Evolutionary conservation across 1,140 invertebrate species (phyloP).

Genomic region (Drosophila bocki): DNA sequence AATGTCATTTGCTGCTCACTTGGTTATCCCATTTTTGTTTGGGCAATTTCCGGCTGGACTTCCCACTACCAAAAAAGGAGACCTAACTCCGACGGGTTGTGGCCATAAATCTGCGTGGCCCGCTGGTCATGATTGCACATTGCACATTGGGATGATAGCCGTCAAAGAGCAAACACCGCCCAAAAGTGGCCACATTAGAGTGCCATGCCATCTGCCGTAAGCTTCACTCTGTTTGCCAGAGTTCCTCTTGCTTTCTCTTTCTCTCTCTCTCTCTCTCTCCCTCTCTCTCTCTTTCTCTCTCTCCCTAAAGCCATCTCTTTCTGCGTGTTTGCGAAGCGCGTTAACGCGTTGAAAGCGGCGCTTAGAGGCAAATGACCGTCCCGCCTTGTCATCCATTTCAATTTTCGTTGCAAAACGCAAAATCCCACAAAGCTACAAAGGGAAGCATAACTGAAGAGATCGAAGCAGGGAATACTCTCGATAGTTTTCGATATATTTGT

Average conservation of each 20-base stretch:
- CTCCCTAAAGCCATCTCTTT: not conserved
- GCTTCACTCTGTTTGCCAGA: slow-evolving; percentile 4
- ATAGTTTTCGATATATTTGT: not conserved
- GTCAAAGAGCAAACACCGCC: slow-evolving; percentile 41
- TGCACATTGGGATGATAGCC: slow-evolving; percentile 14
- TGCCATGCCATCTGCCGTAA: slow-evolving; percentile 32
- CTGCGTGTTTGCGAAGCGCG: slow-evolving; percentile 45
- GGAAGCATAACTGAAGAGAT: not conserved
- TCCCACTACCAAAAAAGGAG: not conserved
- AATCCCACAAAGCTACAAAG: slow-evolving; percentile 24
- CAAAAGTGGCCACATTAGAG: slow-evolving; percentile 47
- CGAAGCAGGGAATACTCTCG: slow-evolving; percentile 16
- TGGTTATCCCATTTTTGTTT: slow-evolving; percentile 30
- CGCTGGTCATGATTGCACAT: slow-evolving; percentile 39
- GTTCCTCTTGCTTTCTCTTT: not conserved
- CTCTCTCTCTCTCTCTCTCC: not conserved
- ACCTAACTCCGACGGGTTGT: not conserved
- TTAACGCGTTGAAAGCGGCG: slow-evolving; percentile 70
- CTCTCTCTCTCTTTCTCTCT: too few species aligned
- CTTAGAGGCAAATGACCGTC: slow-evolving; percentile 61
- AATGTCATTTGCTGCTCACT: slow-evolving; percentile 21
- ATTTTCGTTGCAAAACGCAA: slow-evolving; percentile 43
- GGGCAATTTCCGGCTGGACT: slow-evolving; percentile 3
- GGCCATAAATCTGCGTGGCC: slow-evolving; percentile 37
- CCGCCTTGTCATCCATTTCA: slow-evolving; percentile 56